A percentile compares a stretch with the other conserved stretches of the same genome.
phyloP scores from a whole-genome alignment of 1,140 invertebrate species.

The Panulirus ornatus region DNA sequence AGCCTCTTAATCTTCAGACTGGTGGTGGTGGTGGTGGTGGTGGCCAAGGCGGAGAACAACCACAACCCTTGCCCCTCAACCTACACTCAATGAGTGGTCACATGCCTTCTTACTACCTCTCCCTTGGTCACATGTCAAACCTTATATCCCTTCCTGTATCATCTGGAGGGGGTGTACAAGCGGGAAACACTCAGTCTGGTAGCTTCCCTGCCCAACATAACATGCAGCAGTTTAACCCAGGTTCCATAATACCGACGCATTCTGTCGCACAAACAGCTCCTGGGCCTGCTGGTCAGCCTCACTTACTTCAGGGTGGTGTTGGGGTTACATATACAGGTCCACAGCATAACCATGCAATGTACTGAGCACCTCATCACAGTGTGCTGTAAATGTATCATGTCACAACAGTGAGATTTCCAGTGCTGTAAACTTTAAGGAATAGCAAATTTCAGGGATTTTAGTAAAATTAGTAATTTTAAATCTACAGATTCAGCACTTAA shows the following conservation, averaged over 20 bases:
- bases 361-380: conserved; percentile 14
- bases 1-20: conserved; percentile 43
- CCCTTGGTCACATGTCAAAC: conserved; percentile 65
- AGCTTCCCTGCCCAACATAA: conserved; percentile 61
- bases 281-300: conserved; percentile 42
- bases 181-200: conserved; percentile 15
- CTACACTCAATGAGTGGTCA: conserved; percentile 59
- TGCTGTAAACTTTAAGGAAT: background rate
- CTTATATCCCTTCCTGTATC: conserved; percentile 61
- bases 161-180: conserved; percentile 49
- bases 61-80: conserved; percentile 50
- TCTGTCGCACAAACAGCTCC: conserved; percentile 2
- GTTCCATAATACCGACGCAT: conserved; percentile 50
- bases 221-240: conserved; percentile 61
- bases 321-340: conserved; percentile 60
- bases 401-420: background rate
- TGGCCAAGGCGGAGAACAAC: conserved; percentile 36
- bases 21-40: conserved; percentile 33
- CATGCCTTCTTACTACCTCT: conserved; percentile 65
- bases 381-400: background rate
- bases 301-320: conserved; percentile 59
- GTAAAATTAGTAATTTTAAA: background rate
- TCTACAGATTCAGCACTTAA: background rate
- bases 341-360: conserved; percentile 57
- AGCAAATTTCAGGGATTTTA: background rate